Conservation (phyloP, 2,888 invertebrate species). For the Harpagoxenus sublaevis region DNA sequence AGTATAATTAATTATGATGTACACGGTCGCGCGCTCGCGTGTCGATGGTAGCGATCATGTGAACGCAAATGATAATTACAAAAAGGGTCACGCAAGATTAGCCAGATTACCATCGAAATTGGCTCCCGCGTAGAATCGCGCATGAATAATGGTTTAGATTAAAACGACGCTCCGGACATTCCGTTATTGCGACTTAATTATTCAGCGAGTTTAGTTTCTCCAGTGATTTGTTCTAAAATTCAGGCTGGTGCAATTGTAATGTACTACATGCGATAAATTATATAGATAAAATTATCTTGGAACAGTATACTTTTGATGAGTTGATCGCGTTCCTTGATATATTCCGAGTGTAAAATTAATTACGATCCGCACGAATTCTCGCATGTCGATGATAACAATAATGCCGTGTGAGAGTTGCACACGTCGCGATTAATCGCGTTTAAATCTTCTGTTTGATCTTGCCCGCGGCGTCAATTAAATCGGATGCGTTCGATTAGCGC, state of each 20-base stretch:
- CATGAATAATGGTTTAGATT: conserved; percentile 26
- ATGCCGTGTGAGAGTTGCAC: conserved; percentile 45
- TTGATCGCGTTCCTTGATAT: conserved; percentile 67
- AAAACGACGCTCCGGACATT: conserved; percentile 7
- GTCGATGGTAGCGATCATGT: conserved; percentile 49
- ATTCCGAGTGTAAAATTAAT: conserved; percentile 77
- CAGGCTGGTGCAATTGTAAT: not conserved
- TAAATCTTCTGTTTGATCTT: conserved; percentile 60
- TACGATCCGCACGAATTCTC: conserved; percentile 69
- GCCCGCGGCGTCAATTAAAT: conserved; percentile 51
- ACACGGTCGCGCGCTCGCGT: conserved; percentile 28
- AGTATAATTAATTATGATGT: conserved; percentile 58
- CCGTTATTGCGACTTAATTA: conserved; percentile 1
- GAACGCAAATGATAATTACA: conserved; percentile 45
- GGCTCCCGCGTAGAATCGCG: not conserved
- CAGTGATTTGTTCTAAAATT: not conserved
- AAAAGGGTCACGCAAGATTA: conserved; percentile 53
- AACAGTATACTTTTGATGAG: not conserved
- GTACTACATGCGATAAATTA: not conserved
- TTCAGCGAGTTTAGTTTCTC: not conserved
- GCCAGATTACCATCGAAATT: conserved; percentile 34
- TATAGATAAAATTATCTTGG: conserved; percentile 10
- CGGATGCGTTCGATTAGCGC: not conserved
- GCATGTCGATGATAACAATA: conserved; percentile 66
- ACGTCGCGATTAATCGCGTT: conserved; percentile 55